Conservation (phyloP, 1,140 invertebrate species). For the Lutraria rhynchaena region DNA sequence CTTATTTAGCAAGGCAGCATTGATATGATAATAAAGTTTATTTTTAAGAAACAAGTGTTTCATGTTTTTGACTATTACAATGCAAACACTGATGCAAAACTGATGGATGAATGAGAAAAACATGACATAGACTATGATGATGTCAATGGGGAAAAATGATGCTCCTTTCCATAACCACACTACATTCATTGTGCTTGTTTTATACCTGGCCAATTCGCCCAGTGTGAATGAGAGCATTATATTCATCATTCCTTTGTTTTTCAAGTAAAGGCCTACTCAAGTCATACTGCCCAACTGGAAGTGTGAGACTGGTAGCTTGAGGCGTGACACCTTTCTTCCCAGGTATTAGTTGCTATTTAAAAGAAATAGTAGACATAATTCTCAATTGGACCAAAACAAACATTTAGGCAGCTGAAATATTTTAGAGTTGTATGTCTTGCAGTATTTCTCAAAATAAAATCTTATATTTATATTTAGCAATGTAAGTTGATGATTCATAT, state of each 20-base stretch:
- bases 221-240: constrained; percentile 32
- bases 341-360: constrained; percentile 11
- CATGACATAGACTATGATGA: neutral
- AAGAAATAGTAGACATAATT: too few relatives aligned
- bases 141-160: constrained; percentile 38
- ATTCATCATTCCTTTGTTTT: constrained; percentile 55
- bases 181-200: neutral
- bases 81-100: neutral
- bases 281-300: constrained; percentile 57
- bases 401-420: too few relatives aligned
- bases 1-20: too few relatives aligned
- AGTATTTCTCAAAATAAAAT: too few relatives aligned
- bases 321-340: constrained; percentile 40
- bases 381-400: too few relatives aligned
- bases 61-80: too few relatives aligned
- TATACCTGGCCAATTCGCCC: constrained; percentile 49
- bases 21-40: too few relatives aligned
- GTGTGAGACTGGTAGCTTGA: constrained; percentile 12
- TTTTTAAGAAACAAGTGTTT: too few relatives aligned
- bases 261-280: constrained; percentile 40
- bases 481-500: too few relatives aligned
- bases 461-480: too few relatives aligned
- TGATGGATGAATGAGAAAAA: neutral
- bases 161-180: constrained; percentile 1
- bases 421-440: too few relatives aligned